Conservation (phyloP, 2,797 vertebrate genomes). For the Acanthurus lineatus region DNA sequence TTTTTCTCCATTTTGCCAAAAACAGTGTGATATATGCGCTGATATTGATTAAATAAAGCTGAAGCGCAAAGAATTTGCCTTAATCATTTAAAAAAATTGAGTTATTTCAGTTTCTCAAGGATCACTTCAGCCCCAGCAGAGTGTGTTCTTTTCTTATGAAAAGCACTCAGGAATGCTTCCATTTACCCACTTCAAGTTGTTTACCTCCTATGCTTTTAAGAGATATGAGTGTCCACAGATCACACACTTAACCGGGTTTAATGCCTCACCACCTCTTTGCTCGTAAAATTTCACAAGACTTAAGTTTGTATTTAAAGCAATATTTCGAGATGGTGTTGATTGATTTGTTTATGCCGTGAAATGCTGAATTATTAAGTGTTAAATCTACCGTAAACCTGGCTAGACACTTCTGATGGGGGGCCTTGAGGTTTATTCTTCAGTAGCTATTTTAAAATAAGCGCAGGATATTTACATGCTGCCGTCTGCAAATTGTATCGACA, state of each 20-base stretch:
- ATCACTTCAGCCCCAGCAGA: no score
- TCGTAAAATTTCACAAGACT: neutral
- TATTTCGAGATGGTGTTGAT: neutral
- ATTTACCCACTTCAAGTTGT: neutral
- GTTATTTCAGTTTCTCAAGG: no score
- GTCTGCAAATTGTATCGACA: conserved; percentile 74
- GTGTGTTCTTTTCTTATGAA: neutral
- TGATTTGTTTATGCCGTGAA: neutral
- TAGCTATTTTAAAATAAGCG: conserved; percentile 51
- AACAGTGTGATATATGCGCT: no score
- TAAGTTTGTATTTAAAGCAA: neutral
- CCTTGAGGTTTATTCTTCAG: conserved; percentile 15
- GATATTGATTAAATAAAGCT: no score
- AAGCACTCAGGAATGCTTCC: neutral
- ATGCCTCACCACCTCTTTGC: neutral
- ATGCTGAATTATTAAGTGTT: conserved; percentile 2
- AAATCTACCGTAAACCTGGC: neutral
- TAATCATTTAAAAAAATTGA: no score
- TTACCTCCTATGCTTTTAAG: conserved; percentile 36
- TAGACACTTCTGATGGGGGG: neutral
- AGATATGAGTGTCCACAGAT: neutral
- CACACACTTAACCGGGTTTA: neutral
- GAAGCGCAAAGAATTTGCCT: no score
- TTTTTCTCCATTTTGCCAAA: no score
- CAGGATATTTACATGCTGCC: conserved; percentile 48